Conservation (phyloP, 2,113 vertebrate genomes). For the Festucalex cinctus region DNA sequence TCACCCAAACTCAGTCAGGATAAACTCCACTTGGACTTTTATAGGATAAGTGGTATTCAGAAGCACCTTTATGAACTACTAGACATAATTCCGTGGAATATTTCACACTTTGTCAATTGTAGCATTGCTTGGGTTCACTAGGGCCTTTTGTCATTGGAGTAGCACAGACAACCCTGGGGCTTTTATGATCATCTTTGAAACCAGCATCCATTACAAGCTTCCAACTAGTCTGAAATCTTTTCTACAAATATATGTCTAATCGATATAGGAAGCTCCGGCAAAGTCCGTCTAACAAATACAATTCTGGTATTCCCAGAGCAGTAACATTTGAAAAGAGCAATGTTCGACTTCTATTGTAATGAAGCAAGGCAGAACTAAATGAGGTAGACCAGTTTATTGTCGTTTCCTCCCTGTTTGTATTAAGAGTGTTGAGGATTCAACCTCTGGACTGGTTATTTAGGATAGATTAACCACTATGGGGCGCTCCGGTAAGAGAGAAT, state of each 20-base stretch:
- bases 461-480: no score
- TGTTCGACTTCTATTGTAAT: slow-evolving; percentile 15
- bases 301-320: neutral
- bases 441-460: no score
- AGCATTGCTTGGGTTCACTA: slow-evolving; percentile 16
- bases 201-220: slow-evolving; percentile 16
- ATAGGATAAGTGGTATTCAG: no score
- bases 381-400: slow-evolving; percentile 48
- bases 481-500: no score
- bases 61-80: neutral
- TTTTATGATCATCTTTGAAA: slow-evolving; percentile 6
- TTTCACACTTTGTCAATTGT: slow-evolving; percentile 25
- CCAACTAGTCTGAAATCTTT: slow-evolving; percentile 3
- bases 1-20: no score
- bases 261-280: neutral
- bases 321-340: slow-evolving; percentile 20
- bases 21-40: no score
- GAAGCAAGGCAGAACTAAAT: slow-evolving; percentile 10
- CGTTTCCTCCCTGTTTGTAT: slow-evolving; percentile 44
- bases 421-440: no score
- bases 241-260: slow-evolving; percentile 8
- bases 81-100: slow-evolving; percentile 7
- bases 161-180: slow-evolving; percentile 11
- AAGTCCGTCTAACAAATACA: neutral
- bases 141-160: slow-evolving; percentile 1